Percentiles rank a stretch among this genome's conserved stretches.
These are phyloP conservation scores for Drosophila ambigua DNA, from an alignment of 1,140 invertebrate genomes.

Conservation along the genomic window DNA sequence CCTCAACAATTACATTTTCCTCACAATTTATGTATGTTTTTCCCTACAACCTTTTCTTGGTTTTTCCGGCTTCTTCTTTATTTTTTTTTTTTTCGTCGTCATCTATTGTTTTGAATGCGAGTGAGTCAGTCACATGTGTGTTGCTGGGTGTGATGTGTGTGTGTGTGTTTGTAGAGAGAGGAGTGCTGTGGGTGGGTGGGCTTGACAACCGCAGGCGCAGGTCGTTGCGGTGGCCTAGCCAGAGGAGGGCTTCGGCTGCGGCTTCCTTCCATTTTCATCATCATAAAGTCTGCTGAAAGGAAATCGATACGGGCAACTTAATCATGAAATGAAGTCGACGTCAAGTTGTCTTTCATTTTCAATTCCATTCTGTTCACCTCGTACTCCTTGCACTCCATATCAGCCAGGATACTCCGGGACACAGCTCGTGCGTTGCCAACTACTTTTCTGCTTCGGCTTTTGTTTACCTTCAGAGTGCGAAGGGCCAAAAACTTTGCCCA, in stretches of 20 bases:
- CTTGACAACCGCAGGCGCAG: constrained; percentile 69
- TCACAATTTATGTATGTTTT: constrained; percentile 72
- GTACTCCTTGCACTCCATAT: background rate
- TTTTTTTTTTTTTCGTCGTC: constrained; percentile 24
- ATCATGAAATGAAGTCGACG: constrained; percentile 77
- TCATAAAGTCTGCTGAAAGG: constrained; percentile 73
- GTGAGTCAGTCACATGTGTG: constrained; percentile 33
- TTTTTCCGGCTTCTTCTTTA: background rate
- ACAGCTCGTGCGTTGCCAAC: constrained; percentile 54
- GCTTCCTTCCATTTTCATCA: constrained; percentile 62
- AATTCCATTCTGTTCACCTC: constrained; percentile 51
- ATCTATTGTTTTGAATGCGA: constrained; percentile 69
- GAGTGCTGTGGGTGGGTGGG: constrained; percentile 23
- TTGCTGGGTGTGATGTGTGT: background rate
- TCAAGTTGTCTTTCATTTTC: constrained; percentile 75
- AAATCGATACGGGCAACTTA: constrained; percentile 79
- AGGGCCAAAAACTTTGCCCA: constrained; percentile 57
- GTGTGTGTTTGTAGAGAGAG: constrained; percentile 5
- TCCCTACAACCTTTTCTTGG: constrained; percentile 40
- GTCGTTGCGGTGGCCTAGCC: constrained; percentile 49
- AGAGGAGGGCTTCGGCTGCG: constrained; percentile 41
- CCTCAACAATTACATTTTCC: constrained; percentile 69
- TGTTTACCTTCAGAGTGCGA: constrained; percentile 64
- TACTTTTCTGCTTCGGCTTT: constrained; percentile 51
- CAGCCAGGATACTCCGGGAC: background rate